phyloP scores from a whole-genome alignment of 2,888 invertebrate genomes.

The Stenoptilia bipunctidactyla region DNA sequence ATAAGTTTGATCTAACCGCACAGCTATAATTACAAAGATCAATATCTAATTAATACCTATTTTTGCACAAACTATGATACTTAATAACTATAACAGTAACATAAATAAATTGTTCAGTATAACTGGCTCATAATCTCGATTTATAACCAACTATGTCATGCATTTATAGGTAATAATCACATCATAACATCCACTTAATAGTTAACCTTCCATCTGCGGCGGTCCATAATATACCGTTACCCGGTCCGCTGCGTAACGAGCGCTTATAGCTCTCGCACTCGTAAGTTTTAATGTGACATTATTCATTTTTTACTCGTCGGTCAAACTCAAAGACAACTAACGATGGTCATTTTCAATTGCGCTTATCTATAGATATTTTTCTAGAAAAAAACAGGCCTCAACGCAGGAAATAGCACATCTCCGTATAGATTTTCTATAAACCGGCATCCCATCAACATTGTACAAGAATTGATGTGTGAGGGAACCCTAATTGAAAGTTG shows the following conservation, averaged over 20 bases:
- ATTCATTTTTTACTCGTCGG: neutral
- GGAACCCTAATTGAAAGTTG: neutral
- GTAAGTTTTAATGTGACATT: conserved; percentile 1
- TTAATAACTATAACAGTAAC: too few species aligned
- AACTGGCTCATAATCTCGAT: too few species aligned
- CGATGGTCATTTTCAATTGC: neutral
- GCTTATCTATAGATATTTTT: too few species aligned
- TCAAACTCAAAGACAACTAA: neutral
- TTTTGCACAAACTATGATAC: too few species aligned
- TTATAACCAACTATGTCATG: too few species aligned
- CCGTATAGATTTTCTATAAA: neutral
- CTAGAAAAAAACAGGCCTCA: neutral
- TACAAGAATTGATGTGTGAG: neutral
- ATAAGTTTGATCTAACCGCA: too few species aligned
- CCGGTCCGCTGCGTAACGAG: neutral
- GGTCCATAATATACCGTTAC: neutral
- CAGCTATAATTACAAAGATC: too few species aligned
- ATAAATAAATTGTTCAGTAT: too few species aligned
- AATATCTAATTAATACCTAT: too few species aligned
- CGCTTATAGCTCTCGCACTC: neutral
- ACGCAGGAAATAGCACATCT: conserved; percentile 1
- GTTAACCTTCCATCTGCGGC: neutral
- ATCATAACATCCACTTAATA: too few species aligned
- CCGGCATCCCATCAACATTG: neutral
- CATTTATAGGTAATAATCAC: too few species aligned